These are phyloP conservation scores for Ptilorrhoa leucosticta DNA, from an alignment of 2,113 vertebrate genomes.

Conservation along the genomic window DNA sequence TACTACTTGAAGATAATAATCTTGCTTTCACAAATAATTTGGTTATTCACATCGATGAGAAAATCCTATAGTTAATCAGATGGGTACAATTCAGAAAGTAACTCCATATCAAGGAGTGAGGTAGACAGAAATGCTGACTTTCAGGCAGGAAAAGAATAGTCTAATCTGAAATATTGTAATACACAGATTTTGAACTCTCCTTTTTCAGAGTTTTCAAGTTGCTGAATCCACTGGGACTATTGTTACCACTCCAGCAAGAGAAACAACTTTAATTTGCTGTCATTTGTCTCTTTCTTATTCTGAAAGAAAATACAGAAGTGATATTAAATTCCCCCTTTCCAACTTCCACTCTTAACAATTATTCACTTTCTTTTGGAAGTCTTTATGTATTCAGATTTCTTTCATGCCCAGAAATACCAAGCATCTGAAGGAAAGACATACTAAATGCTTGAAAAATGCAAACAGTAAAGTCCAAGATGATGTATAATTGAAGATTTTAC, in stretches of 20 bases:
- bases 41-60: not conserved
- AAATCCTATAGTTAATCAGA: conserved; percentile 12
- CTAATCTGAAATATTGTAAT: not conserved
- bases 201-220: not conserved
- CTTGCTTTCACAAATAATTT: conserved; percentile 23
- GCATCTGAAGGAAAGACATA: not conserved
- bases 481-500: not conserved
- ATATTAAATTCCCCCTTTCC: not conserved
- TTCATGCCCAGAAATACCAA: not conserved
- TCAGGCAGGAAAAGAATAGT: not conserved
- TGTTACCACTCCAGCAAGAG: not conserved
- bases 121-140: not conserved
- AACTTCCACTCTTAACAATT: not conserved
- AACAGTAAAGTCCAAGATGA: not conserved
- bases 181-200: not conserved
- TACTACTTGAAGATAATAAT: conserved; percentile 7
- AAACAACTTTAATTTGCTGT: not conserved
- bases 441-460: not conserved
- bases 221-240: not conserved
- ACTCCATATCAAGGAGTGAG: not conserved
- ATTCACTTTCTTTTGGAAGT: not conserved
- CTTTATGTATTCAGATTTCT: not conserved
- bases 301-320: not conserved
- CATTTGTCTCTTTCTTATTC: not conserved
- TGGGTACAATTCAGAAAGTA: not conserved